These are phyloP conservation scores for Sus cebifrons DNA, from an alignment of 2,797 vertebrate species.

Conservation along the genomic window DNA sequence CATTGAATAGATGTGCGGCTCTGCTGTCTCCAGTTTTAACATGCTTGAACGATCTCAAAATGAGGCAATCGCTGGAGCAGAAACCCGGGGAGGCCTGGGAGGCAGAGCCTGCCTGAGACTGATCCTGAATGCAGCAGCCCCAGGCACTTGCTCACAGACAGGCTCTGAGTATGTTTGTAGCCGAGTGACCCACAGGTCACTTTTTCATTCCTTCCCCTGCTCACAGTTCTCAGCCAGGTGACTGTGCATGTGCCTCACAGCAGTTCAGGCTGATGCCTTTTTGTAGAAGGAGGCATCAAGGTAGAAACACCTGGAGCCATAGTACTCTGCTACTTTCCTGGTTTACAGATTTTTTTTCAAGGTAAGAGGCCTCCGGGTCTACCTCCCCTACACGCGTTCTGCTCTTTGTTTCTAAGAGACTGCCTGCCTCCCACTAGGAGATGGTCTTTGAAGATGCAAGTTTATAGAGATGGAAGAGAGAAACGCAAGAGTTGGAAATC, in stretches of 20 bases:
- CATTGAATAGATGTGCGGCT: constrained; percentile 70
- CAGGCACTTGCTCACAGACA: neutral
- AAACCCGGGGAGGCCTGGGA: constrained; percentile 62
- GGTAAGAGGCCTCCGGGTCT: neutral
- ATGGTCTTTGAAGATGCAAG: neutral
- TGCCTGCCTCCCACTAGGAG: neutral
- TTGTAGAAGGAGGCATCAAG: neutral
- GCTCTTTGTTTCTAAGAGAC: neutral
- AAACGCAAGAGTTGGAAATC: neutral
- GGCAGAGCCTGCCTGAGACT: constrained; percentile 28
- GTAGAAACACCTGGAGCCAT: neutral
- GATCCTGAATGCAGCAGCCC: constrained; percentile 61
- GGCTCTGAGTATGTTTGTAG: constrained; percentile 19
- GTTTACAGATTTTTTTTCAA: neutral
- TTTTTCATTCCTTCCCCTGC: neutral
- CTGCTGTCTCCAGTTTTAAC: constrained; percentile 72
- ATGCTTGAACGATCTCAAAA: constrained; percentile 81
- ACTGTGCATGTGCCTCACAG: neutral
- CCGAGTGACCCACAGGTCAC: neutral
- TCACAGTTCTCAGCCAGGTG: neutral
- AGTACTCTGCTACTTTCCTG: too few species aligned
- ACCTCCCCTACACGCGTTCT: neutral
- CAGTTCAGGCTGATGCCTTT: constrained; percentile 3
- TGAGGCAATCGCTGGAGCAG: constrained; percentile 78
- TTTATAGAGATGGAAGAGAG: neutral